Evolutionary conservation across 64 coral and sea anemone species (phyloP), one percentile per base, ranked within the genome.

Genomic region (Montipora efflorescens): DNA sequence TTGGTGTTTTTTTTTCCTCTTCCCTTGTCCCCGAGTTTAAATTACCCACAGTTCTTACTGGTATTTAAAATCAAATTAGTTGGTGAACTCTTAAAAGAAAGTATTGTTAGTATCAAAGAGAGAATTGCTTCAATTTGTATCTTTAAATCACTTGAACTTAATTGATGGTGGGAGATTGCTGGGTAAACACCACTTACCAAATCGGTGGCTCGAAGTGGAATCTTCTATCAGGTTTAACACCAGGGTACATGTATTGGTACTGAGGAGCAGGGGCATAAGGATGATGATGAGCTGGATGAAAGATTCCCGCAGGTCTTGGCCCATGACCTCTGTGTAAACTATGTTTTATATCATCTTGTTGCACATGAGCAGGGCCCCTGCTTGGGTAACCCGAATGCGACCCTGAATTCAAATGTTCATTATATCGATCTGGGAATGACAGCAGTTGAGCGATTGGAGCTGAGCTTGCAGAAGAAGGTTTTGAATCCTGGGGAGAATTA

Each of bases 361-460:
- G 88, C 47, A 80, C 58, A 16, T 85, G 93, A 9, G 47, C 64
- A 8, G 87, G 88, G 0, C 80, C 93, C 45, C 82, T 64, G 18
- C 92, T 43, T 43, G 81, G 83, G 67, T 98, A 98, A 57, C 93
- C 96, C 10, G 93, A 20, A 15, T 90, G 88, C 8, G 73, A 53
- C 3, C 96, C 93, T 23, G 77, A 49, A 46, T 87, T 77, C 51
- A 91, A 90, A 81, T 95, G 93, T 68, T 95, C 80, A 91, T 76
- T 90, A 84, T 95, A 90, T 48, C 89, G 93, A 57, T 98, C 77
- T 9, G 83, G 86, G 68, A 98, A 98, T 47, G 84, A 89, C 47
- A 98, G 59, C n/a, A 98, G 76, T 67, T 92, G 96, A 25, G 96
- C 96, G 78, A 98, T 95, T 59, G 96, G 96, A 45, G 96, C 96